Evolutionary conservation across 2,113 vertebrate genomes (phyloP), one percentile per base, ranked within the genome.

Genomic region (Melanocharis versteri): DNA sequence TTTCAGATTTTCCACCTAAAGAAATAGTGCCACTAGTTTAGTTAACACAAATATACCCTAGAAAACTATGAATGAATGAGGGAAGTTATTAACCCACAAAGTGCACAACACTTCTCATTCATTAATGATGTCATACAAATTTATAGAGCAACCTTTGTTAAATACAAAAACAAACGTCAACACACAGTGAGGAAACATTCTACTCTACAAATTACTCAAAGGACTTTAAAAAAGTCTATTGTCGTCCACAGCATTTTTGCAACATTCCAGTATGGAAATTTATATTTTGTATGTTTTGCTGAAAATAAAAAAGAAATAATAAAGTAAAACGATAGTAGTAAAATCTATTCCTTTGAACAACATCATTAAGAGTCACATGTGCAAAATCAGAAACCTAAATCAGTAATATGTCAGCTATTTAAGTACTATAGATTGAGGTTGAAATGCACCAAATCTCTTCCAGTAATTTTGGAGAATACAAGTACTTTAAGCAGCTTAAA

Each of bases 1-100:
- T 78, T 83, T 83, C 50, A 79, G 57, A 60, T 72, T 89, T 94
- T 86, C 61, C 89, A 87, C 76, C 72, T 61, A 65, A 84, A 95
- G n/a, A 93, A 96, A 88, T 10, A 24, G 24, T 68, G 62, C 28
- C 35, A 42, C 37, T 71, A 42, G 30, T 44, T 61, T 40, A 82
- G 68, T 88, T 76, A 54, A 69, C 23, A 54, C 21, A 77, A 93
- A 93, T 31, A 78, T 31, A 53, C 15, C 31, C 42, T 80, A 16
- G 4, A 77, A 96, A 93, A 60, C 16, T 11, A 48, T 5, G 26
- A 84, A 47, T 26, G 22, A 95, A 90, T 57, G 53, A 89, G 68
- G 61, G 19, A 87, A 87, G 75, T 84, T 83, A 70, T 72, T 80
- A 91, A 83, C 30, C 33, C 70, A 50, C 8, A 7, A 77, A 53